Evolutionary conservation across 1,140 invertebrate species (phyloP).

Genomic region (Drosophila nigrodunni): DNA sequence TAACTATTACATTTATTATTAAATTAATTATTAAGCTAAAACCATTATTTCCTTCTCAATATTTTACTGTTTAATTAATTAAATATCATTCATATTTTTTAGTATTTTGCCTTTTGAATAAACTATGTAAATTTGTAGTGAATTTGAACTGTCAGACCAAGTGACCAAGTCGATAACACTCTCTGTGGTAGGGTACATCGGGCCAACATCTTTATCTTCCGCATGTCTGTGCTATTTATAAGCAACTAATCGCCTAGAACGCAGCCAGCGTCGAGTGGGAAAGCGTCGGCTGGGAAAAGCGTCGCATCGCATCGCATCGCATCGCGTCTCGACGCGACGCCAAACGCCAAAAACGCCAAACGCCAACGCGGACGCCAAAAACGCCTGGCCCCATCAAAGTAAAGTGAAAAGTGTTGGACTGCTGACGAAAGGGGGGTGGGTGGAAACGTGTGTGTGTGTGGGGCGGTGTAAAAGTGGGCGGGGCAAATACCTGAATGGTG

Average conservation of each 20-base stretch:
- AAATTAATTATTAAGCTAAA: no score
- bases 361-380: constrained; percentile 27
- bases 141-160: neutral
- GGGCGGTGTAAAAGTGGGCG: neutral
- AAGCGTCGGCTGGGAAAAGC: constrained; percentile 1
- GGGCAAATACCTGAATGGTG: constrained; percentile 27
- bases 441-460: no score
- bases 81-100: no score
- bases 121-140: neutral
- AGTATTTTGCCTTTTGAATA: no score
- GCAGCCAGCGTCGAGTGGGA: constrained; percentile 37
- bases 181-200: neutral
- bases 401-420: constrained; percentile 16
- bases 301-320: neutral
- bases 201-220: constrained; percentile 52
- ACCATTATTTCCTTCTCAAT: no score
- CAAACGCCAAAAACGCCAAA: constrained; percentile 14
- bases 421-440: no score
- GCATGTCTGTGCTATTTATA: constrained; percentile 78
- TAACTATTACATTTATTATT: no score
- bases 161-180: neutral
- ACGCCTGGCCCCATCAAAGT: constrained; percentile 19
- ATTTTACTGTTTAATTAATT: no score
- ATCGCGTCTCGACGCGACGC: neutral
- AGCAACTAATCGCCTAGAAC: constrained; percentile 77